Evolutionary conservation across 2,113 vertebrate genomes (phyloP), one percentile per base, ranked within the genome.

Genomic region (Gadus macrocephalus): DNA sequence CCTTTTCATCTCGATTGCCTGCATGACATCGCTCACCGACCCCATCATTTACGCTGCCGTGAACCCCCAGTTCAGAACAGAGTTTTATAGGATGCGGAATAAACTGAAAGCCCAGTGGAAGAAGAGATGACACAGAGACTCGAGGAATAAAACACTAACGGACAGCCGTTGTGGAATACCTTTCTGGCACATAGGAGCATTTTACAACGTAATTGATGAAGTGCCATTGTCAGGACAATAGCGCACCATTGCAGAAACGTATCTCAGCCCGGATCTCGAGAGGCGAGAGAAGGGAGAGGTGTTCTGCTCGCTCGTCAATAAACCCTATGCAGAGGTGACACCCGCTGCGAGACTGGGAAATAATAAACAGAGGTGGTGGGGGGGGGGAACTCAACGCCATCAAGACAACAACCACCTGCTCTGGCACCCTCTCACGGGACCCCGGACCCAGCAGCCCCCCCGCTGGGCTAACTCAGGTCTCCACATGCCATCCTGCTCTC

Each of bases 31-130:
- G 3, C 78, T 91, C 49, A 91, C 86, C 15, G 84, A 93, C 81
- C 92, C 92, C 0, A 89, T 93, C 16, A 92, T 88, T 38, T 91
- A 92, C 0, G 91, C 91, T 14, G 91, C 85, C 3, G 91, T 92
- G 19, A 93, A 93, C 73, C 91, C 91, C 59, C 92, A 92, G 72
- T 92, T 92, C 70, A 78, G 85, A 31, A 81, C 85, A 0, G 91
- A 91, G 78, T 92, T 91, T 70, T 70, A 81, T 55, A 74, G 71
- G 8, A 71, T 92, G 3, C 90, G 75, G 73, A 85, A 53, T 1
- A 90, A 68, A 28, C 53, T 83, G 42, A 69, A 81, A 71, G 75
- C 83, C 12, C 59, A 74, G n/a, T 89, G 85, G 53, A 70, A 56
- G 14, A 60, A 74, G 72, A 71, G 68, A n/a, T 80, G 15, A 67